A percentile compares a stretch with the other conserved stretches of the same genome.
Evolutionary conservation across 2,888 invertebrate species (phyloP).

Genomic region (Dione juno): DNA sequence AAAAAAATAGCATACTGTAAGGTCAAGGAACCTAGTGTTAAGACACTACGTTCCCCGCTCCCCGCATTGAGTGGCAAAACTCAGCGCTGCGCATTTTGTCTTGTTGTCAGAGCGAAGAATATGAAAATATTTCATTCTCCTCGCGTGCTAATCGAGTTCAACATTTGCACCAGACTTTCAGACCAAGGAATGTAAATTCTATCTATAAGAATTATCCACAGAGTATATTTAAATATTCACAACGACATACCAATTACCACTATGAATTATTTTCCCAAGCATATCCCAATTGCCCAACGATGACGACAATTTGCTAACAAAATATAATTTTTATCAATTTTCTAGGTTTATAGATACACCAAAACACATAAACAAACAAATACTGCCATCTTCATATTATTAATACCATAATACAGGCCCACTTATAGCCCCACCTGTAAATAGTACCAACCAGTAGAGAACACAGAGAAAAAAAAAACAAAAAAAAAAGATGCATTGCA

Average conservation of each 20-base stretch:
- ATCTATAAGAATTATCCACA: no score
- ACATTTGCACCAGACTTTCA: neutral
- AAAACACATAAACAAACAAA: neutral
- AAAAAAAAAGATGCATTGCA: conserved; percentile 51
- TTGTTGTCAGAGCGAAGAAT: neutral
- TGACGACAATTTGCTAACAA: no score
- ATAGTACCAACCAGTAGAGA: conserved; percentile 33
- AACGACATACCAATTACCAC: no score
- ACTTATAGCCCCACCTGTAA: conserved; percentile 38
- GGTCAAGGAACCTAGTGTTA: neutral
- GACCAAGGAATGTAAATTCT: no score
- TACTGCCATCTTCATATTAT: neutral
- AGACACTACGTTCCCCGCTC: neutral
- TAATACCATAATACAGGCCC: neutral
- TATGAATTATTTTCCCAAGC: no score
- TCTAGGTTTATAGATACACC: no score
- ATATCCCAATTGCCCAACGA: no score
- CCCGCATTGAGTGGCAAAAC: neutral
- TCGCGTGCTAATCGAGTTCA: neutral
- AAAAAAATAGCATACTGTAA: no score
- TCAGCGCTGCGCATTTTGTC: neutral
- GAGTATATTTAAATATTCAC: no score
- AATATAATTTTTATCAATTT: no score
- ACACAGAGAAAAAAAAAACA: conserved; percentile 45
- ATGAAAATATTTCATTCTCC: neutral